These are phyloP conservation scores for Onchidella celtica DNA, from an alignment of 2,888 invertebrate genomes.

Conservation along the genomic window DNA sequence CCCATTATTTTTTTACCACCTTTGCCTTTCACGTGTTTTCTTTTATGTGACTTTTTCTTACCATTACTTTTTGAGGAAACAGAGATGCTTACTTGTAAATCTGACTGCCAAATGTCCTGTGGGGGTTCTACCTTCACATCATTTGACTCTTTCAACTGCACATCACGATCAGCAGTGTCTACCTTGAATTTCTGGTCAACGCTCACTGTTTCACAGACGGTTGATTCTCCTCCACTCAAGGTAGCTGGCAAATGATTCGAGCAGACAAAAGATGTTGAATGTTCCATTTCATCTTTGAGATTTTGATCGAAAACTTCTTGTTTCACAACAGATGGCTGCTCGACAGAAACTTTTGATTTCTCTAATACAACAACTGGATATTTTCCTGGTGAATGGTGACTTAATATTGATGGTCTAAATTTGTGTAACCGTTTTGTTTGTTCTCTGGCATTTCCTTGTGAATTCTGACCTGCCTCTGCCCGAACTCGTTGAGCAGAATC, in stretches of 20 bases:
- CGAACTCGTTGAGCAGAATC: not conserved
- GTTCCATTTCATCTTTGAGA: not conserved
- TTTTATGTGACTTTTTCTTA: conserved; percentile 32
- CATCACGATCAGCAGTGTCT: not conserved
- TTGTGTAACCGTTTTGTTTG: not conserved
- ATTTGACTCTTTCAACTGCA: not conserved
- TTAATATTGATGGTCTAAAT: conserved; percentile 20
- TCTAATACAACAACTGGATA: conserved; percentile 47
- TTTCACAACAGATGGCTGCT: conserved; percentile 1
- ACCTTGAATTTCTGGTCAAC: not conserved
- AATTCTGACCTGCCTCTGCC: not conserved
- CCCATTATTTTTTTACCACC: not conserved
- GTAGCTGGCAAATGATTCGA: no score
- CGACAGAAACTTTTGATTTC: conserved; percentile 20
- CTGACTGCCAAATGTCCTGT: not conserved
- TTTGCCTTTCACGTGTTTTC: conserved; percentile 26
- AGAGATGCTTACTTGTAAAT: not conserved
- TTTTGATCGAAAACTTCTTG: not conserved
- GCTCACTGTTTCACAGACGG: no score
- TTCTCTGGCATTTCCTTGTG: not conserved
- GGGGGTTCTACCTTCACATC: not conserved
- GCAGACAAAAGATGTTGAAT: not conserved
- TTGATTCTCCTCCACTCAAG: not conserved
- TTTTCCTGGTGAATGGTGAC: conserved; percentile 15
- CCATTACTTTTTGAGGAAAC: no score